Evolutionary conservation across 2,888 invertebrate species (phyloP).

Genomic region (Scaptomyza flava): DNA sequence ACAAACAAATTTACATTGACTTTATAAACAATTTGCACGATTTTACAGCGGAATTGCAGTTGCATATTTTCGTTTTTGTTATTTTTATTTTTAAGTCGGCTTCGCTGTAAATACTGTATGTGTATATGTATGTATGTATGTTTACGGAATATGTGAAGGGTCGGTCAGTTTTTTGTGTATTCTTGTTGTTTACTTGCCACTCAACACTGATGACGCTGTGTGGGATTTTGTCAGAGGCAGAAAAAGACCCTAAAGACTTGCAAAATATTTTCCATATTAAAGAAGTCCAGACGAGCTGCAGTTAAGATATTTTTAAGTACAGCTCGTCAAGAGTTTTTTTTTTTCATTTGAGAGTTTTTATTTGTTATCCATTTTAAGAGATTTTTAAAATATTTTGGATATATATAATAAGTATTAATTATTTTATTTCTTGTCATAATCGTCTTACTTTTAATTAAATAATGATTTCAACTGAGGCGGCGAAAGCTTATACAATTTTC

Average conservation of each 20-base stretch:
- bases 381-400: background rate
- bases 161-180: slow-evolving; percentile 39
- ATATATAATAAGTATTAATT: too few species aligned
- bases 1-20: slow-evolving; percentile 27
- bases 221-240: slow-evolving; percentile 39
- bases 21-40: slow-evolving; percentile 58
- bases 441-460: too few species aligned
- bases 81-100: background rate
- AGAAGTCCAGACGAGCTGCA: background rate
- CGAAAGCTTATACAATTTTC: too few species aligned
- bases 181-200: slow-evolving; percentile 47
- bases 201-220: slow-evolving; percentile 26
- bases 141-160: slow-evolving; percentile 36
- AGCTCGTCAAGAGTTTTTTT: background rate
- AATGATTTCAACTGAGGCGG: background rate
- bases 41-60: slow-evolving; percentile 48
- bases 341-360: background rate
- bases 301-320: background rate
- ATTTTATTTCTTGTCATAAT: background rate
- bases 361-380: background rate
- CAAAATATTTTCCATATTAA: background rate
- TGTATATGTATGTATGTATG: background rate
- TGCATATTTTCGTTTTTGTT: slow-evolving; percentile 33
- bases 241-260: slow-evolving; percentile 10
- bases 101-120: slow-evolving; percentile 6